Conservation (phyloP, 2,888 invertebrate species). For the Patella ulyssiponensis region DNA sequence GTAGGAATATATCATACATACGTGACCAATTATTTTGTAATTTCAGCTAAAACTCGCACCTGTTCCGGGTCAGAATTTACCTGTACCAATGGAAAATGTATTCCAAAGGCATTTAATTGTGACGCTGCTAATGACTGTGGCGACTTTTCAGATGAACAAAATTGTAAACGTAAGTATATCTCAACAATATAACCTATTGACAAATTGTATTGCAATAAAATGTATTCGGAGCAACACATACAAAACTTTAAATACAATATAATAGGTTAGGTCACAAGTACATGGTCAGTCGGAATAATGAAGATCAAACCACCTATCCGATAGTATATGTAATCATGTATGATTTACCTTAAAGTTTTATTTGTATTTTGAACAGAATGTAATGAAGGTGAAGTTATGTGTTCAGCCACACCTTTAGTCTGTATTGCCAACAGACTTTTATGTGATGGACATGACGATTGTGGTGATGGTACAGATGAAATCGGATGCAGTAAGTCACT, state of each 20-base stretch:
- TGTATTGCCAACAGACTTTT: slow-evolving; percentile 41
- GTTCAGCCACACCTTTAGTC: neutral
- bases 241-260: too few species aligned
- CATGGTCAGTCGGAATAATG: too few species aligned
- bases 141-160: neutral
- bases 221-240: too few species aligned
- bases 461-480: slow-evolving; percentile 55
- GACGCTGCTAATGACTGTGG: neutral
- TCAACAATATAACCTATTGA: too few species aligned
- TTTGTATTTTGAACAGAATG: neutral
- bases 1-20: too few species aligned
- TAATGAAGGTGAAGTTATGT: neutral
- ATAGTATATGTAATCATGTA: too few species aligned
- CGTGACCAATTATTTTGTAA: neutral
- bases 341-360: too few species aligned
- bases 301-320: too few species aligned
- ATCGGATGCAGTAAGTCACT: slow-evolving; percentile 47
- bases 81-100: neutral
- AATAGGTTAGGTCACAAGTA: too few species aligned
- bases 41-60: neutral
- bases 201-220: too few species aligned
- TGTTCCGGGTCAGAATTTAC: neutral
- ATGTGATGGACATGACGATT: slow-evolving; percentile 57
- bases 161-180: slow-evolving; percentile 1
- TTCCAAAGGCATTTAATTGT: neutral